Base-by-base conservation (phyloP, 2,888 invertebrate genomes). In the Acanthosepion pharaonis region DNA sequence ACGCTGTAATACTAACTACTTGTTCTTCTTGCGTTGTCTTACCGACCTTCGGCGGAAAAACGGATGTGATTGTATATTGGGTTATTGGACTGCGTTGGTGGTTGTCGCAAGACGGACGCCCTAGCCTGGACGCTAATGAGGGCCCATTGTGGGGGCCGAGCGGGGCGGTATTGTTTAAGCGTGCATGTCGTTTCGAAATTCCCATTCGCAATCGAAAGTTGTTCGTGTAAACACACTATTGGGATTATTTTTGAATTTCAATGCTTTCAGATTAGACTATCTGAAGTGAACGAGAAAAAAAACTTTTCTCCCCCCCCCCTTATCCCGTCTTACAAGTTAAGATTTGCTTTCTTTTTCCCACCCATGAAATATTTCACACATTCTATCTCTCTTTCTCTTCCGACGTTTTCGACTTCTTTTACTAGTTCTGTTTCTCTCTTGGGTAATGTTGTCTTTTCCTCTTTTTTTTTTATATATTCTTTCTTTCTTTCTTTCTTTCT, bases 171-270 rank as follows among this genome's bases (percentile, higher is more conserved):
- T 78, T 78, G 78, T 78, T 78, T 78, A 78, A 78, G n/a, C n/a
- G 78, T 78, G 78, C 78, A 78, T 78, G 78, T n/a, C 78, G 78
- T n/a, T 78, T 78, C 78, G 9, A 78, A 78, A 78, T 78, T 78
- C n/a, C n/a, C 78, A 78, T 78, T 78, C n/a, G 78, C n/a, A n/a
- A 78, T 78, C 78, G 78, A 78, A 78, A 78, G 78, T 78, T 78
- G n/a, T 78, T 78, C 78, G 78, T 78, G 78, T 78, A 78, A 78
- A 78, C 78, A 78, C 18, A 78, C 78, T 78, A 78, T 78, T 78
- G 9, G 78, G 78, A 78, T 78, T 15, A 78, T 78, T 78, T 78
- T 78, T n/a, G 18, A 78, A 78, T 78, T 18, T 78, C 78, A 78
- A 78, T 78, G 78, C 78, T 78, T 78, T 78, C n/a, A 78, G 78